These are phyloP conservation scores for Lates calcarifer DNA, from an alignment of 2,113 vertebrate genomes.

Conservation along the genomic window DNA sequence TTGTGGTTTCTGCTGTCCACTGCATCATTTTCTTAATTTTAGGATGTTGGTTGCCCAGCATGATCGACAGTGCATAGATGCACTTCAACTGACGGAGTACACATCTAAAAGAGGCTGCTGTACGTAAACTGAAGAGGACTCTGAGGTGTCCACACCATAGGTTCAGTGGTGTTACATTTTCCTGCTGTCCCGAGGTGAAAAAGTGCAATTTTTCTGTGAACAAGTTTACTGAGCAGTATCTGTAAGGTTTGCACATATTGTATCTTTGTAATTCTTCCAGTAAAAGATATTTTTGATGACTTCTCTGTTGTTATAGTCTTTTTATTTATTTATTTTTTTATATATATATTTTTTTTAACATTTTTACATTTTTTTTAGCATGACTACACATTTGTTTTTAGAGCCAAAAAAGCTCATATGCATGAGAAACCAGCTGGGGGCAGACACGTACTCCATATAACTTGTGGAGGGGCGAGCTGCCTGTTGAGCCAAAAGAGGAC, in stretches of 20 bases:
- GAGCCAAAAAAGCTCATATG: conserved; percentile 8
- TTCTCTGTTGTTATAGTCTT: not conserved
- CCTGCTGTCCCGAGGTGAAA: not conserved
- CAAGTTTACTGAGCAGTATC: conserved; percentile 20
- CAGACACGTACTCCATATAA: conserved; percentile 56
- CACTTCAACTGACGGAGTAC: conserved; percentile 77
- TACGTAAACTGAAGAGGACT: conserved; percentile 29
- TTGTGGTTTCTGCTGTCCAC: conserved; percentile 1
- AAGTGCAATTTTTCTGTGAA: not conserved
- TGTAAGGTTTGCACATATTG: conserved; percentile 13
- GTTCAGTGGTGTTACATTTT: not conserved
- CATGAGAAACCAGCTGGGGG: conserved; percentile 71
- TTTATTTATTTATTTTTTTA: too few relatives aligned
- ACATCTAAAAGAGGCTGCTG: conserved; percentile 81
- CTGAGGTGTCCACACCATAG: not conserved
- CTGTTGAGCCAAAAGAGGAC: conserved; percentile 68
- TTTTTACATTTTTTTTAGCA: too few relatives aligned
- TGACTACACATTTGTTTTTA: not conserved
- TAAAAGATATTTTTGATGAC: conserved; percentile 46
- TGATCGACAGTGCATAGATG: conserved; percentile 81
- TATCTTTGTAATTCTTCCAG: conserved; percentile 8
- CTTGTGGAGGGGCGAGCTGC: conserved; percentile 14
- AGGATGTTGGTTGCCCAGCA: conserved; percentile 85
- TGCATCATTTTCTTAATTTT: conserved; percentile 18
- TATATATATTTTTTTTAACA: too few relatives aligned